Conservation (phyloP, 2,888 invertebrate species). For the Mycalesis mineus region DNA sequence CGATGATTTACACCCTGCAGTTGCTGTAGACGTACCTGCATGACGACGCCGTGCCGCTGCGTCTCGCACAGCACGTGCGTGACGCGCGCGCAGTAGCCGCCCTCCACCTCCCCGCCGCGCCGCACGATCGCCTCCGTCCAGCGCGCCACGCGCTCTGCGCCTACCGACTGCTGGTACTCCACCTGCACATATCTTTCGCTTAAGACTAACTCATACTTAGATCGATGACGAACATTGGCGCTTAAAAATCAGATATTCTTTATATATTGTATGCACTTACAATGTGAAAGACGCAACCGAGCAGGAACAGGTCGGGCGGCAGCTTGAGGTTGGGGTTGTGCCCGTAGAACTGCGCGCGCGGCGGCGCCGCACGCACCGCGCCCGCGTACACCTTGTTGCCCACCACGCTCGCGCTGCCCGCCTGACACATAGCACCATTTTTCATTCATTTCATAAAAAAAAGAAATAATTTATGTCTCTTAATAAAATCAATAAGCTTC, state of each 20-base stretch:
- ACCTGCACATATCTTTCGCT: no score
- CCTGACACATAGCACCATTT: slow-evolving; percentile 38
- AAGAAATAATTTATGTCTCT: no score
- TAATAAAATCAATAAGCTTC: no score
- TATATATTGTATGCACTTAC: no score
- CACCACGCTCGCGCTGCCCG: slow-evolving; percentile 29
- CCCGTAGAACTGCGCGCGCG: slow-evolving; percentile 90
- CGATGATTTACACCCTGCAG: no score
- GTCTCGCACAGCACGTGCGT: slow-evolving; percentile 96
- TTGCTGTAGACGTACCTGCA: slow-evolving; percentile 83
- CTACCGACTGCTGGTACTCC: slow-evolving; percentile 86
- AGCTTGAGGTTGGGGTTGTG: slow-evolving; percentile 95
- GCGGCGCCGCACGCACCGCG: slow-evolving; percentile 74
- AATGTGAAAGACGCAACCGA: slow-evolving; percentile 95
- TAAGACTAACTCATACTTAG: no score
- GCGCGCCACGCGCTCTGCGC: slow-evolving; percentile 75
- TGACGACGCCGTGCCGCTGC: slow-evolving; percentile 92
- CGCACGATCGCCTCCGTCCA: slow-evolving; percentile 87
- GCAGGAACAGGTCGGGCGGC: slow-evolving; percentile 91
- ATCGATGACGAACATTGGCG: no score
- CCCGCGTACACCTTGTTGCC: slow-evolving; percentile 59
- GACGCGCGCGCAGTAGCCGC: slow-evolving; percentile 88
- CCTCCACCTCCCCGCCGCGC: slow-evolving; percentile 93
- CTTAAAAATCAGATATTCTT: no score
- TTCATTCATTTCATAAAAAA: no score